phyloP scores from a whole-genome alignment of 1,140 invertebrate species.

The Gonioctena quinquepunctata region DNA sequence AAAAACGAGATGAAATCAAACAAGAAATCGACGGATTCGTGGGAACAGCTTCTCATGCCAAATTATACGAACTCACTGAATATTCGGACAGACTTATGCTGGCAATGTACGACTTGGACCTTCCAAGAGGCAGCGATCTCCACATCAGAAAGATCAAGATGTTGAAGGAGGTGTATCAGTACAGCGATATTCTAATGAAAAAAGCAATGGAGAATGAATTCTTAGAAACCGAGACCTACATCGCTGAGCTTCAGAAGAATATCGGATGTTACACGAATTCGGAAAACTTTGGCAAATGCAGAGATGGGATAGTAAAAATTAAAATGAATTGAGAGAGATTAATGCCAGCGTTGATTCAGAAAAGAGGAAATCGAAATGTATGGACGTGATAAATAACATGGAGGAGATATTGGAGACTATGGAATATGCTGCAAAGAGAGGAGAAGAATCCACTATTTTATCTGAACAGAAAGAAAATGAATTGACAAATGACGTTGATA shows the following conservation, averaged over 20 bases:
- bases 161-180: conserved; percentile 26
- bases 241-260: conserved; percentile 7
- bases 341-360: neutral
- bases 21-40: conserved; percentile 22
- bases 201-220: conserved; percentile 22
- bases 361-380: neutral
- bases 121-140: conserved; percentile 16
- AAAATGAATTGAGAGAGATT: neutral
- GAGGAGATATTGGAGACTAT: too few species aligned
- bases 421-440: too few species aligned
- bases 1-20: neutral
- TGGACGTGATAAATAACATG: neutral
- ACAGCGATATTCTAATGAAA: conserved; percentile 29
- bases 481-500: too few species aligned
- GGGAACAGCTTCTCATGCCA: conserved; percentile 20
- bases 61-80: conserved; percentile 34
- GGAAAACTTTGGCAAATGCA: neutral
- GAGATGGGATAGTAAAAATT: neutral
- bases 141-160: conserved; percentile 26
- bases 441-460: too few species aligned
- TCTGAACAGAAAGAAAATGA: too few species aligned
- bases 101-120: conserved; percentile 23
- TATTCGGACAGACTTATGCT: conserved; percentile 16
- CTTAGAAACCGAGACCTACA: conserved; percentile 11
- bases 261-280: neutral